phyloP scores from a whole-genome alignment of 30 jellyfish, hydroid and myxozoan species.

The Nemopilema nomurai region DNA sequence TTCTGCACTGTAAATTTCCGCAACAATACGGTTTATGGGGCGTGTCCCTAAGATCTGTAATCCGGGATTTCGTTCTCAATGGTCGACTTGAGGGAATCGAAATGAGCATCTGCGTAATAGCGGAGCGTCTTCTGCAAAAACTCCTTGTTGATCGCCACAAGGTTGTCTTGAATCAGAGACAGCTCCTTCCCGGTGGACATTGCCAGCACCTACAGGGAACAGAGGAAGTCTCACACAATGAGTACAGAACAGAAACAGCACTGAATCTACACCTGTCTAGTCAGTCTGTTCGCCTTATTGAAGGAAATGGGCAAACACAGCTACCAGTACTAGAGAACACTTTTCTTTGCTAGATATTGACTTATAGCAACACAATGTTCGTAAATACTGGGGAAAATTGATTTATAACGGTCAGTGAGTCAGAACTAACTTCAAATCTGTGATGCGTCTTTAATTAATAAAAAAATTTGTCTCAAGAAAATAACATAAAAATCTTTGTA shows the following conservation, averaged over 20 bases:
- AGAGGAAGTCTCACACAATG: neutral
- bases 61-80: slow-evolving; percentile 49
- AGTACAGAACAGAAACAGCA: neutral
- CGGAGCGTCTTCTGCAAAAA: slow-evolving; percentile 11
- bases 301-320: too few relatives aligned
- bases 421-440: neutral
- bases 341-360: too few relatives aligned
- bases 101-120: slow-evolving; percentile 57
- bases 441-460: neutral
- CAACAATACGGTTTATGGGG: neutral
- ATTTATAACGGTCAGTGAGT: too few relatives aligned
- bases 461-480: too few relatives aligned
- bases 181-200: slow-evolving; percentile 61
- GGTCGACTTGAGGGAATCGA: slow-evolving; percentile 34
- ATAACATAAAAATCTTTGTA: too few relatives aligned
- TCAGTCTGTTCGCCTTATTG: neutral
- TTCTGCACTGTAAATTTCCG: neutral
- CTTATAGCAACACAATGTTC: too few relatives aligned
- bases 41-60: slow-evolving; percentile 4
- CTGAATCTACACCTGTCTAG: neutral
- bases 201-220: slow-evolving; percentile 55
- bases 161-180: slow-evolving; percentile 27
- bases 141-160: slow-evolving; percentile 24
- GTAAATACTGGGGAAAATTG: too few relatives aligned
- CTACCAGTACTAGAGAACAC: too few relatives aligned